Evolutionary conservation across 2,888 invertebrate species (phyloP).

Genomic region (Tachystola acroxantha): DNA sequence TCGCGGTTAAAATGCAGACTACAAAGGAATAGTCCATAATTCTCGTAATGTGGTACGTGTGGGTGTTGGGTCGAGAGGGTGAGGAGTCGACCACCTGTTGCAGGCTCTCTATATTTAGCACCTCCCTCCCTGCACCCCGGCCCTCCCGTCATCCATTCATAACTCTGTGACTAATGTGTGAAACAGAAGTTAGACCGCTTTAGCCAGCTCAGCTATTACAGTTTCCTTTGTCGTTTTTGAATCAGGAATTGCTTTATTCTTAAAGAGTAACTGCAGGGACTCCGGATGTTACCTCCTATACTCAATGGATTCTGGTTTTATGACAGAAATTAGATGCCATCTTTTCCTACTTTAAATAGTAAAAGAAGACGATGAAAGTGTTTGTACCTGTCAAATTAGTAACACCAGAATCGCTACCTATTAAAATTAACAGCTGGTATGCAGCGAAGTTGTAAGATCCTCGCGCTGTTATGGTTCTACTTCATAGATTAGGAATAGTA

Average conservation of each 20-base stretch:
- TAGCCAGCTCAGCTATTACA: not conserved
- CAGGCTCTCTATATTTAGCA: conserved; percentile 60
- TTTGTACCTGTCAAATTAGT: too few species aligned
- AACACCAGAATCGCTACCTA: too few species aligned
- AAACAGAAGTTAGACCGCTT: conserved; percentile 24
- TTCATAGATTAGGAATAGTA: too few species aligned
- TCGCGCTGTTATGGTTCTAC: too few species aligned
- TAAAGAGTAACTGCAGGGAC: not conserved
- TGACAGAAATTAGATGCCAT: too few species aligned
- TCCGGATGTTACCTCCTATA: too few species aligned
- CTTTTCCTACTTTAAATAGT: too few species aligned
- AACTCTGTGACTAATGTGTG: conserved; percentile 69
- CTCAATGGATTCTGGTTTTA: too few species aligned
- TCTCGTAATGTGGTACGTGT: conserved; percentile 26
- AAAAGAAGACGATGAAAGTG: too few species aligned
- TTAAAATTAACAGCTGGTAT: too few species aligned
- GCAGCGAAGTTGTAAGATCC: too few species aligned
- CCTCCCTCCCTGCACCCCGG: conserved; percentile 25
- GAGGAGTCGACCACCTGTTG: conserved; percentile 62
- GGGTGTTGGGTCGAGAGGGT: conserved; percentile 38
- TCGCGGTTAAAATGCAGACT: too few species aligned
- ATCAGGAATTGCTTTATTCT: not conserved
- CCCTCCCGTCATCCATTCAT: conserved; percentile 54
- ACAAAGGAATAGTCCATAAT: not conserved
- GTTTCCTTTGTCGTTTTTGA: not conserved